Conservation (phyloP, 2,888 invertebrate genomes). For the Euphydryas editha region DNA sequence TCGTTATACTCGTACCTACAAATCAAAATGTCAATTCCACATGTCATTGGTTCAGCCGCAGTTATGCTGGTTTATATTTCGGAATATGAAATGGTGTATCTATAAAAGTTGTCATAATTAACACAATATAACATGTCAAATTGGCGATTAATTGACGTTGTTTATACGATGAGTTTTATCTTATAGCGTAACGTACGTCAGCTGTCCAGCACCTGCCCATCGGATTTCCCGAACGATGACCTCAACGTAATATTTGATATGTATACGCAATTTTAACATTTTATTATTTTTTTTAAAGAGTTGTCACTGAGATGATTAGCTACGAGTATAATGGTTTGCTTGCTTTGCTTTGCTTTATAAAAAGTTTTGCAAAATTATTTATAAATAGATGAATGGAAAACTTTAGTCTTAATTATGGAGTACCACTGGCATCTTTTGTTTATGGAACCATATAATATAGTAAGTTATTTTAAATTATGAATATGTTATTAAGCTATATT, state of each 20-base stretch:
- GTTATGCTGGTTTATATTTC: too few species aligned
- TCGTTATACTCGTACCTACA: too few species aligned
- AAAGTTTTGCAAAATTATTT: too few species aligned
- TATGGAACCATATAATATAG: too few species aligned
- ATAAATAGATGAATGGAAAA: too few species aligned
- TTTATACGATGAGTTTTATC: constrained; percentile 24
- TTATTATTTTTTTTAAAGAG: neutral
- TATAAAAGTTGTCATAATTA: neutral
- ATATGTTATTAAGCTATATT: neutral
- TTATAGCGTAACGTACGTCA: constrained; percentile 36
- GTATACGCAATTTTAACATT: constrained; percentile 5
- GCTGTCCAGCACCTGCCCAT: constrained; percentile 61
- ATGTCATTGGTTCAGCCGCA: too few species aligned
- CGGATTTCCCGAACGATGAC: constrained; percentile 62
- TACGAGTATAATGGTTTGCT: too few species aligned
- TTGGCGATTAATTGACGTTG: constrained; percentile 35
- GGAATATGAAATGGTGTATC: neutral
- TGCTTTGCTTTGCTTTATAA: too few species aligned
- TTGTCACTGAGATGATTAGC: neutral
- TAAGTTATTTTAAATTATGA: too few species aligned
- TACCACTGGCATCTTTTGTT: too few species aligned
- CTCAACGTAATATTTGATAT: constrained; percentile 33
- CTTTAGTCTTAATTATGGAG: too few species aligned
- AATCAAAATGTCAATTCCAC: too few species aligned
- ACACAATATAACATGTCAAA: constrained; percentile 12